Evolutionary conservation across 2,888 invertebrate genomes (phyloP).

Genomic region (Erpobdella octoculata): DNA sequence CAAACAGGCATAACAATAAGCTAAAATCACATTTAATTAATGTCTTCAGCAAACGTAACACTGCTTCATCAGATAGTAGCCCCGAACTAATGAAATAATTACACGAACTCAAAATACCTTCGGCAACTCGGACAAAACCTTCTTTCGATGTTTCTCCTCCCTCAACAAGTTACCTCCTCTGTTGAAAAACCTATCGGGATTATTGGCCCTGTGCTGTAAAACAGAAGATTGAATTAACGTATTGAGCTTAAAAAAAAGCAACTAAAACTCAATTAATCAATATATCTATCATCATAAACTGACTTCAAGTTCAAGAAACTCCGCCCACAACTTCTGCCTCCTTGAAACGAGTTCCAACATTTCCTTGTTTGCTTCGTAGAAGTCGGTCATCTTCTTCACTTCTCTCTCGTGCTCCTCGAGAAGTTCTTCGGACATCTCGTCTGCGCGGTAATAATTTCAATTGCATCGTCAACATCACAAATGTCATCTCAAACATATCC

Average conservation of each 20-base stretch:
- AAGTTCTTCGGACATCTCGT: constrained; percentile 71
- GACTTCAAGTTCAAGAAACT: constrained; percentile 67
- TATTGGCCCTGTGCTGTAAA: constrained; percentile 57
- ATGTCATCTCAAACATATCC: too few species aligned
- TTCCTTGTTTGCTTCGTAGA: constrained; percentile 47
- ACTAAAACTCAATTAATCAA: not conserved
- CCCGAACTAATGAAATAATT: too few species aligned
- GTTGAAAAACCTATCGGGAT: constrained; percentile 72
- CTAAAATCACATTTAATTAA: too few species aligned
- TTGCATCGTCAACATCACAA: too few species aligned
- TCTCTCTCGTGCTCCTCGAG: constrained; percentile 72
- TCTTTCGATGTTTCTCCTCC: constrained; percentile 79
- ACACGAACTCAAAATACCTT: too few species aligned
- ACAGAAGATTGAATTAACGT: not conserved
- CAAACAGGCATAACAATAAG: not conserved
- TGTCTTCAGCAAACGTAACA: too few species aligned
- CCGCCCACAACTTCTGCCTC: constrained; percentile 65
- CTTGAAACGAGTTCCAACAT: constrained; percentile 55
- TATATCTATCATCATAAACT: too few species aligned
- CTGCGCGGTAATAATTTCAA: too few species aligned
- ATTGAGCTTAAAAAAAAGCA: too few species aligned
- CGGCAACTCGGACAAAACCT: constrained; percentile 58
- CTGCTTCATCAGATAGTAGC: too few species aligned
- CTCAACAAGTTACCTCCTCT: constrained; percentile 75
- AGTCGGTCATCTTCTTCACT: constrained; percentile 59